A percentile compares a stretch with the other conserved stretches of the same genome.
phyloP scores from a whole-genome alignment of 2,113 vertebrate genomes.

The Pycnonotus jocosus region DNA sequence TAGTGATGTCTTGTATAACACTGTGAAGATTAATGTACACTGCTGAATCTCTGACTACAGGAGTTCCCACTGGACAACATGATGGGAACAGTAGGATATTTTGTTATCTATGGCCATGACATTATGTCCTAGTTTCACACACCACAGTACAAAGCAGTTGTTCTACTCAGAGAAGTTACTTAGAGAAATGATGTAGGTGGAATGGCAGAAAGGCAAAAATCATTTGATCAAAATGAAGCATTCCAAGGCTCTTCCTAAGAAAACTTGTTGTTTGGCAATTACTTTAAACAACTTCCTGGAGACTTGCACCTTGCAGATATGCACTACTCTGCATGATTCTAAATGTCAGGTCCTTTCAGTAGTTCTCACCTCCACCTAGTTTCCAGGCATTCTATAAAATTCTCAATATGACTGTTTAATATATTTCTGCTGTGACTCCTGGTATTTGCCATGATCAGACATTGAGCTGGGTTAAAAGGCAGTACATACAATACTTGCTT shows the following conservation, averaged over 20 bases:
- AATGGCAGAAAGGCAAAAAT: not conserved
- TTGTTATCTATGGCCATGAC: not conserved
- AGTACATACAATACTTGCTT: not conserved
- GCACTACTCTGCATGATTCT: not conserved
- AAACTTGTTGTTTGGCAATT: not conserved
- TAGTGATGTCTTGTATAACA: conserved; percentile 8
- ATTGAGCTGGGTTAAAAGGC: not conserved
- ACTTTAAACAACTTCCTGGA: not conserved
- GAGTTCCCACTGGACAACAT: not conserved
- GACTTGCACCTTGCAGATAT: not conserved
- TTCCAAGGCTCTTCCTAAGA: not conserved
- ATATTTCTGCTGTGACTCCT: not conserved
- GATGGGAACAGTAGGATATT: not conserved
- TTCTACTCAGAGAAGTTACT: conserved; percentile 43
- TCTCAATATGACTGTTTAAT: not conserved
- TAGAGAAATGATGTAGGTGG: not conserved
- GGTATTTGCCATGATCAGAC: not conserved
- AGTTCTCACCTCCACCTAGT: not conserved
- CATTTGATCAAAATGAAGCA: not conserved
- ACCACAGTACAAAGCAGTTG: not conserved
- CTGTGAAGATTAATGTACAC: conserved; percentile 43
- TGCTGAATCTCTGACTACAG: not conserved
- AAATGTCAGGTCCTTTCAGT: not conserved
- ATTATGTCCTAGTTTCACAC: conserved; percentile 23
- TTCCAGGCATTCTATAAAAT: not conserved